A percentile compares a stretch with the other conserved stretches of the same genome.
Evolutionary conservation across 2,888 invertebrate genomes (phyloP).

Genomic region (Clunio marinus): DNA sequence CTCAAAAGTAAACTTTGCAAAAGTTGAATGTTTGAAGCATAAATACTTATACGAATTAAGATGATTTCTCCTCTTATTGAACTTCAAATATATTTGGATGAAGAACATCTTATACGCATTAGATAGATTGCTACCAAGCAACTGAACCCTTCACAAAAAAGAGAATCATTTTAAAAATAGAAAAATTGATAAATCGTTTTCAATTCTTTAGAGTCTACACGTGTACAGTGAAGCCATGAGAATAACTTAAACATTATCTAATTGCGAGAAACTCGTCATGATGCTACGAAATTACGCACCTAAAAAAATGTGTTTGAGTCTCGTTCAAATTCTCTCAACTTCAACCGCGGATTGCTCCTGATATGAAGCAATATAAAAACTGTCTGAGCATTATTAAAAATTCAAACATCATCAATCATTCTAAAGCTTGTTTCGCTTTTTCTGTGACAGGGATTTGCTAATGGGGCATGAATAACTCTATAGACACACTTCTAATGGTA

Average conservation of each 20-base stretch:
- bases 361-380: constrained; percentile 2
- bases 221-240: not conserved
- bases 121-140: no score
- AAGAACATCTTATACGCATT: no score
- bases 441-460: constrained; percentile 35
- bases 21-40: no score
- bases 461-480: constrained; percentile 27
- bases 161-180: no score
- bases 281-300: not conserved
- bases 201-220: not conserved
- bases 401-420: constrained; percentile 39
- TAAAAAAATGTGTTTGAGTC: not conserved
- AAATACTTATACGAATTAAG: no score
- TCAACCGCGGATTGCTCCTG: not conserved
- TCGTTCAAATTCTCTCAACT: not conserved
- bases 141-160: no score
- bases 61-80: no score
- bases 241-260: not conserved
- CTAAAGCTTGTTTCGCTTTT: not conserved
- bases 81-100: no score
- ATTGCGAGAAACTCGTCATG: not conserved
- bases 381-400: constrained; percentile 27
- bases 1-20: no score
- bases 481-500: not conserved
- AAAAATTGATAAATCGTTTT: not conserved